Conservation (phyloP, 2,113 vertebrate species). For the Xiphophorus maculatus region DNA sequence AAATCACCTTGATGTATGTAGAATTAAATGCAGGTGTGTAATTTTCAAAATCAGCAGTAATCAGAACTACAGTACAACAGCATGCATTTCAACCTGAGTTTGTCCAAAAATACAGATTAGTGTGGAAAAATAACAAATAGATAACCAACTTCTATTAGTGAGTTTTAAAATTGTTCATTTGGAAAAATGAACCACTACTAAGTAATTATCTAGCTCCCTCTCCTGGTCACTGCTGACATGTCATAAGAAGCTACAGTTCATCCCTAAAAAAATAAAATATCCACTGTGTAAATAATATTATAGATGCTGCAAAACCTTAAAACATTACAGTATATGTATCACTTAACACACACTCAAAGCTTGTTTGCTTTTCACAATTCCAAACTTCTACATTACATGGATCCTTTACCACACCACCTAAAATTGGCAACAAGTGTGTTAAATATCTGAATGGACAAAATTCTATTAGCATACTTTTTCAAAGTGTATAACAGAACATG, state of each 20-base stretch:
- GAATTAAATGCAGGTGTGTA: constrained; percentile 29
- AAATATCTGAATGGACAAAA: constrained; percentile 25
- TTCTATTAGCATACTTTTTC: neutral
- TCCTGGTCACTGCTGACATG: constrained; percentile 40
- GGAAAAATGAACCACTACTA: constrained; percentile 6
- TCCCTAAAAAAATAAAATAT: constrained; percentile 19
- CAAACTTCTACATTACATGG: constrained; percentile 29
- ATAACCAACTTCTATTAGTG: neutral
- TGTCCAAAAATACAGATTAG: constrained; percentile 42
- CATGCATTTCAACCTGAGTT: constrained; percentile 75
- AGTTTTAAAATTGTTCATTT: constrained; percentile 15
- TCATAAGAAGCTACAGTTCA: neutral
- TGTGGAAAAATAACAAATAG: neutral
- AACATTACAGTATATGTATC: constrained; percentile 5
- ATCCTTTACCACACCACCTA: constrained; percentile 26
- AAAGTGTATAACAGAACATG: constrained; percentile 6
- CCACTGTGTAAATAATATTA: constrained; percentile 12
- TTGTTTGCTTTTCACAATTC: neutral
- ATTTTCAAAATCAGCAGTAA: constrained; percentile 19
- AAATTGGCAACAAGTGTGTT: constrained; percentile 25
- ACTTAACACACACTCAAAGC: constrained; percentile 16
- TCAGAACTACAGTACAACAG: constrained; percentile 38
- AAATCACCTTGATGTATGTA: neutral
- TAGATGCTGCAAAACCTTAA: constrained; percentile 1
- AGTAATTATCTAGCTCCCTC: constrained; percentile 56